Conservation (phyloP, 2,888 invertebrate genomes). For the Amiota communis region DNA sequence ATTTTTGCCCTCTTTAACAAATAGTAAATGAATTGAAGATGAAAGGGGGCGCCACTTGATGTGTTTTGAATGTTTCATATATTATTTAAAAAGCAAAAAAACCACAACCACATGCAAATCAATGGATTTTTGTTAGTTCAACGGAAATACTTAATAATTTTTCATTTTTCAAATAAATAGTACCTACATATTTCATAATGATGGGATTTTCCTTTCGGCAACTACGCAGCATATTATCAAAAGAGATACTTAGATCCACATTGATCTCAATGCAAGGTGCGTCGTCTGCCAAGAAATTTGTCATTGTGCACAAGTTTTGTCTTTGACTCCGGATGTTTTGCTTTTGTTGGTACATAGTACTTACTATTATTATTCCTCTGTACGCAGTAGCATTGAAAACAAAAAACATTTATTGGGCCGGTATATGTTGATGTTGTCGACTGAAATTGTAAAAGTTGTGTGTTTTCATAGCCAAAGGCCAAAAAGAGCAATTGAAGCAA, state of each 20-base stretch:
- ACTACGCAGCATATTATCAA: background rate
- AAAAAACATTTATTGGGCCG: conserved; percentile 15
- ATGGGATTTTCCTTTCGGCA: conserved; percentile 7
- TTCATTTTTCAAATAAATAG: conserved; percentile 15
- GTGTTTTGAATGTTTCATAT: background rate
- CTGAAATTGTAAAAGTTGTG: conserved; percentile 42
- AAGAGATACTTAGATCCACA: background rate
- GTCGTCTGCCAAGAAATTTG: conserved; percentile 44
- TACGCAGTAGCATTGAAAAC: conserved; percentile 21
- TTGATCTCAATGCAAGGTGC: conserved; percentile 19
- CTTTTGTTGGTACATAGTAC: background rate
- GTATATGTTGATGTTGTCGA: conserved; percentile 34
- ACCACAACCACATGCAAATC: background rate
- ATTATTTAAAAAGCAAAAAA: too few species aligned
- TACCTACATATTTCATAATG: conserved; percentile 14
- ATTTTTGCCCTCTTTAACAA: background rate
- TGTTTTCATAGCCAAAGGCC: conserved; percentile 28
- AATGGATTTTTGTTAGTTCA: background rate
- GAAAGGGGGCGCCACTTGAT: conserved; percentile 28
- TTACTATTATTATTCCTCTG: background rate
- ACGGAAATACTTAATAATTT: conserved; percentile 22
- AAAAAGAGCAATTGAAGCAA: conserved; percentile 27
- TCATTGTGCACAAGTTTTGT: conserved; percentile 47
- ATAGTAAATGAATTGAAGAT: conserved; percentile 31
- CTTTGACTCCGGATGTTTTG: background rate